phyloP scores from a whole-genome alignment of 2,113 vertebrate genomes.

The Grus americana region DNA sequence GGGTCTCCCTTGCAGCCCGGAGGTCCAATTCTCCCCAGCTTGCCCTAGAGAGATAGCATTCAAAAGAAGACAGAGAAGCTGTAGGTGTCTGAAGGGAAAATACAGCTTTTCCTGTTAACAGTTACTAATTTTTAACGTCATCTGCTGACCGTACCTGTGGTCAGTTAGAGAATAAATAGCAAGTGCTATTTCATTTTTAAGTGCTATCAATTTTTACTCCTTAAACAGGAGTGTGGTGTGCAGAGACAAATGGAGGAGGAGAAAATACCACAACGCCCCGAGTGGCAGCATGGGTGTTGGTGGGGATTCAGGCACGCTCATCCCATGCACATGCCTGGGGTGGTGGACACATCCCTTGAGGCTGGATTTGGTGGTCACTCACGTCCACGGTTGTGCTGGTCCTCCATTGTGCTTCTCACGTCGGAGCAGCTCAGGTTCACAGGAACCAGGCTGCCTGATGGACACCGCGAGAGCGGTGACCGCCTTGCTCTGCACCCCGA shows the following conservation, averaged over 20 bases:
- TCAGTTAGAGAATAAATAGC: not conserved
- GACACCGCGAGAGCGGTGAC: fast-evolving
- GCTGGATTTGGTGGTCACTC: not conserved
- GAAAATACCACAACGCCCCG: not conserved
- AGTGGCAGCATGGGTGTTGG: fast-evolving
- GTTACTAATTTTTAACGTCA: not conserved
- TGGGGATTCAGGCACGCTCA: not conserved
- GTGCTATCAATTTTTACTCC: not conserved
- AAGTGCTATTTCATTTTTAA: not conserved
- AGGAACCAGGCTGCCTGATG: not conserved
- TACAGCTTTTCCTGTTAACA: not conserved
- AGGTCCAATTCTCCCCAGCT: slow-evolving; percentile 90
- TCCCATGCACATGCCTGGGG: fast-evolving
- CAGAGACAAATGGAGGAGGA: not conserved
- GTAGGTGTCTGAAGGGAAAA: not conserved
- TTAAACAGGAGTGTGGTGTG: not conserved
- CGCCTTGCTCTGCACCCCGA: not conserved
- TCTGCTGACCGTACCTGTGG: not conserved
- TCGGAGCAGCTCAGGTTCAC: not conserved
- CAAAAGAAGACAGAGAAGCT: not conserved
- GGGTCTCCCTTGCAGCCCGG: slow-evolving; percentile 96
- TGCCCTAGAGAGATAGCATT: slow-evolving; percentile 80
- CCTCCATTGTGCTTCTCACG: not conserved
- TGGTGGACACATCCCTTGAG: not conserved
- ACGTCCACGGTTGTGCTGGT: fast-evolving